Conservation (phyloP, 2,113 vertebrate species). For the Ramphastos sulfuratus region DNA sequence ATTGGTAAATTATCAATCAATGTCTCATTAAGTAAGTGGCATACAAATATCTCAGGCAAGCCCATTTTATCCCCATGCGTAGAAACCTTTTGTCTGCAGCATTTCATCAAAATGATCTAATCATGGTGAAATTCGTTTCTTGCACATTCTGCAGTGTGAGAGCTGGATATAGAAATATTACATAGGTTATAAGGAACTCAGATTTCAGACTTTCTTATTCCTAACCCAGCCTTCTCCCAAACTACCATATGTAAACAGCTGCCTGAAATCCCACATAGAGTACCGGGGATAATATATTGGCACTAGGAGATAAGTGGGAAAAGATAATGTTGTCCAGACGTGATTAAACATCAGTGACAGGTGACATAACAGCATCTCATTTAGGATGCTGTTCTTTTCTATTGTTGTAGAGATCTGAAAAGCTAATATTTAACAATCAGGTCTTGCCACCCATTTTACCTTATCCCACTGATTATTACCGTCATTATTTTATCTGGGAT, state of each 20-base stretch:
- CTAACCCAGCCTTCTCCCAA: neutral
- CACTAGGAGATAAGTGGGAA: neutral
- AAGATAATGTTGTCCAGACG: neutral
- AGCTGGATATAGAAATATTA: neutral
- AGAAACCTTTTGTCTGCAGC: slow-evolving; percentile 1
- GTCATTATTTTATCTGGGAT: slow-evolving; percentile 12
- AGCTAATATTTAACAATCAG: neutral
- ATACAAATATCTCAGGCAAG: slow-evolving; percentile 25
- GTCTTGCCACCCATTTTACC: neutral
- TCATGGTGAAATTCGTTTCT: neutral
- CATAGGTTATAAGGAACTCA: neutral
- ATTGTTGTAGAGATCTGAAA: neutral
- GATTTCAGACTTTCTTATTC: neutral
- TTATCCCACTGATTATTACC: neutral
- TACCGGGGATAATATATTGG: neutral
- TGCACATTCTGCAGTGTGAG: neutral
- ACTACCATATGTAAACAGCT: neutral
- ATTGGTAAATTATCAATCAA: slow-evolving; percentile 21
- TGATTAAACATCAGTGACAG: neutral
- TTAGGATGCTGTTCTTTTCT: neutral
- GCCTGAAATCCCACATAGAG: neutral
- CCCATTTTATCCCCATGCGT: neutral
- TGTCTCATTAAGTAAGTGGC: slow-evolving; percentile 25
- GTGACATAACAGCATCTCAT: neutral
- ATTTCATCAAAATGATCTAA: slow-evolving; percentile 13